Evolutionary conservation across 2,888 invertebrate species (phyloP).

Genomic region (Tridacna crocea): DNA sequence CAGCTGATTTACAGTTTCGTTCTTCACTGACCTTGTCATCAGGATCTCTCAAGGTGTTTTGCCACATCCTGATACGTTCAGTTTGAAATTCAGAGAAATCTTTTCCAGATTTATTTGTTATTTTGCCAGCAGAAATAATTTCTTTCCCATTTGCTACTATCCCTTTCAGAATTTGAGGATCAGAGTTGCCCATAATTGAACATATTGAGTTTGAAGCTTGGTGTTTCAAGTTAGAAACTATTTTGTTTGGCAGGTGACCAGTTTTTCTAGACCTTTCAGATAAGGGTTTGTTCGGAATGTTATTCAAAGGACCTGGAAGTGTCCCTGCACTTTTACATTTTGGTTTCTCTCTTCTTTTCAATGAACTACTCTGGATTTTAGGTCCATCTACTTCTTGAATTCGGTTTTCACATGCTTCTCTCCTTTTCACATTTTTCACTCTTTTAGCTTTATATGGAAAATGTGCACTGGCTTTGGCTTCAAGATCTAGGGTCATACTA

Average conservation of each 20-base stretch:
- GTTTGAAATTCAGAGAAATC: conserved; percentile 33
- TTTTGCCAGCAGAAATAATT: conserved; percentile 4
- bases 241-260: conserved; percentile 11
- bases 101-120: background rate
- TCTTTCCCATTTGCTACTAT: conserved; percentile 36
- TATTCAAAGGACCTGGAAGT: background rate
- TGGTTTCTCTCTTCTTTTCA: conserved; percentile 3
- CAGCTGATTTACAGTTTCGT: conserved; percentile 26
- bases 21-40: background rate
- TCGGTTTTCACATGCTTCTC: background rate
- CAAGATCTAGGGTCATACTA: background rate
- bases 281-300: conserved; percentile 4
- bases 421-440: conserved; percentile 2
- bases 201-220: conserved; percentile 30
- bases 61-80: conserved; percentile 45
- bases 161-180: conserved; percentile 3
- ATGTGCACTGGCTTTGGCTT: background rate
- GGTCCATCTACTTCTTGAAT: conserved; percentile 8
- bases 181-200: conserved; percentile 29
- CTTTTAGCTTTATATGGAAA: background rate
- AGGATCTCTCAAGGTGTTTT: conserved; percentile 1
- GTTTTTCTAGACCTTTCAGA: conserved; percentile 3
- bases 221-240: conserved; percentile 23
- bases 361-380: background rate
- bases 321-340: conserved; percentile 10